Evolutionary conservation across 2,113 vertebrate genomes (phyloP).

Genomic region (Myodes glareolus): DNA sequence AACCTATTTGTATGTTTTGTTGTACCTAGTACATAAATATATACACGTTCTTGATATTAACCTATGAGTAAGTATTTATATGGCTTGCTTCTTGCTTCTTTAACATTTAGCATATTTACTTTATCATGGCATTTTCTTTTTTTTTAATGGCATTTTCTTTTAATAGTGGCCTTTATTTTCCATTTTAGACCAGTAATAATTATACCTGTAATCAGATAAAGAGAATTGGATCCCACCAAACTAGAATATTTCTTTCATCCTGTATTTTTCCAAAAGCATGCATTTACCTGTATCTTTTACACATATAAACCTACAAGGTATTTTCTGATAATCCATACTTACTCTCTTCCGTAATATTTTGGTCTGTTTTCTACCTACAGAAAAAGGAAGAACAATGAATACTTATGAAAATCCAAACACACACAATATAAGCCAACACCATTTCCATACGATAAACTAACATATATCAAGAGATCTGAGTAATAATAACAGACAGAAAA

Average conservation of each 20-base stretch:
- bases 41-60: neutral
- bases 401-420: slow-evolving; percentile 66
- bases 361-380: slow-evolving; percentile 96
- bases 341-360: slow-evolving; percentile 99
- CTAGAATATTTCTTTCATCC: slow-evolving; percentile 12
- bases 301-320: slow-evolving; percentile 53
- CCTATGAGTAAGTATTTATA: slow-evolving; percentile 27
- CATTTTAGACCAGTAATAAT: slow-evolving; percentile 44
- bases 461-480: neutral
- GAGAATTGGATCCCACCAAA: slow-evolving; percentile 34
- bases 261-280: slow-evolving; percentile 31
- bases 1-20: neutral
- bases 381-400: slow-evolving; percentile 72
- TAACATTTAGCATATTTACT: slow-evolving; percentile 16
- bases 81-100: neutral
- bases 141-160: slow-evolving; percentile 27
- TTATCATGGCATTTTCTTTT: slow-evolving; percentile 21
- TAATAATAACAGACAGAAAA: slow-evolving; percentile 12
- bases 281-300: slow-evolving; percentile 53
- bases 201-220: slow-evolving; percentile 42
- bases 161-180: slow-evolving; percentile 5
- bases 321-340: slow-evolving; percentile 84
- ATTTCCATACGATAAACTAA: slow-evolving; percentile 24
- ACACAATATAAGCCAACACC: slow-evolving; percentile 43
- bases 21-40: neutral